Evolutionary conservation across 1,140 invertebrate genomes (phyloP), one percentile per base, ranked within the genome.

Genomic region (Sipha flava): DNA sequence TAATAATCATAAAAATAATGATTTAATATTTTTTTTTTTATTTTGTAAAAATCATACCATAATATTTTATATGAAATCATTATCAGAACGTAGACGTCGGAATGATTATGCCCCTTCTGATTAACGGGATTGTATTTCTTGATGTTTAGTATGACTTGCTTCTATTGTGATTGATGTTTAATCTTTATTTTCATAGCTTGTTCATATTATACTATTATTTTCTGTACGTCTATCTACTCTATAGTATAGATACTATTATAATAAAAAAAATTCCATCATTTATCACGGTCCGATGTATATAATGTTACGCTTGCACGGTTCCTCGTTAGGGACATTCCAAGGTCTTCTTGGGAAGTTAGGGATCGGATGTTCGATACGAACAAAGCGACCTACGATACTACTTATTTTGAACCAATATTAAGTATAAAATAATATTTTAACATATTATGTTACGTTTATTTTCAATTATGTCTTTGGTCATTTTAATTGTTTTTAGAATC

Each of bases 221-320:
- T 66, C 16, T 45, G 45, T 34, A 62, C 18, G n/a, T n/a, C n/a
- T n/a, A n/a, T n/a, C 31, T 64, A 66, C 29, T 40, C 18, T 12
- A 66, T 43, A 66, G 12, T 66, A 21, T 40, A 34, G 64, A 40
- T 29, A 52, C 29, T 29, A 73, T 73, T 52, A 52, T 49, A 52
- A 52, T 37, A 66, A 66, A 29, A 45, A 40, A 43, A 45, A 37
- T 40, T 26, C n/a, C n/a, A 26, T 26, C 34, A 77, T 73, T n/a
- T 23, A 73, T 59, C 52, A 59, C 16, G 52, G 21, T 59, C 7
- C 12, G 34, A 57, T 57, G 52, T 40, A 26, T 54, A 77, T 37
- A 40, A 57, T 43, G 73, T 77, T 57, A 77, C 73, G 73, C 29
- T 77, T 59, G 52, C 52, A 40, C 34, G 52, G 52, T 77, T 77